Evolutionary conservation across 2,888 invertebrate species (phyloP).

Genomic region (Macrostomum cliftonense): DNA sequence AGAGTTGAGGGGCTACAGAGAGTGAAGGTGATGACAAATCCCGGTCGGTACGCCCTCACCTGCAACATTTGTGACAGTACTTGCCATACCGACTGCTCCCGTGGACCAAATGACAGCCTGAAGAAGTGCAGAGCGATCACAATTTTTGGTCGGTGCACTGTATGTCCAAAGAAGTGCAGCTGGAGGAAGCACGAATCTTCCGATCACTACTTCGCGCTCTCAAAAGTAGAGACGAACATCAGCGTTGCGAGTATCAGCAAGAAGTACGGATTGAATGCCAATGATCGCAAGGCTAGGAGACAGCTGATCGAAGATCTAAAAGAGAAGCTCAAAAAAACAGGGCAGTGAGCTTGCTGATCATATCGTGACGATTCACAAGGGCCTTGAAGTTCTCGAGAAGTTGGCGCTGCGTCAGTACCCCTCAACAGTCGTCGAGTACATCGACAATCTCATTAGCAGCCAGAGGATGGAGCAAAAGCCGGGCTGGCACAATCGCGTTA

Average conservation of each 20-base stretch:
- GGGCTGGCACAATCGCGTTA: too few relatives aligned
- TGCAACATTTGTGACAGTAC: neutral
- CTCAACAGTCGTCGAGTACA: too few relatives aligned
- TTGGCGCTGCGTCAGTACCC: too few relatives aligned
- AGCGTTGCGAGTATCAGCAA: neutral
- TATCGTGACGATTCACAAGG: too few relatives aligned
- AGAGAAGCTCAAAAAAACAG: neutral
- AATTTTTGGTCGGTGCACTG: neutral
- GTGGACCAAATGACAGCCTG: neutral
- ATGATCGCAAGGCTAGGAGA: neutral
- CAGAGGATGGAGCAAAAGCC: too few relatives aligned
- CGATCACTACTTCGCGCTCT: neutral
- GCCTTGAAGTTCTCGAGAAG: too few relatives aligned
- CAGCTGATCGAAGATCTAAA: neutral
- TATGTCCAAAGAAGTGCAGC: conserved; percentile 1
- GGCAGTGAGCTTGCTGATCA: neutral
- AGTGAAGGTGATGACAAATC: too few relatives aligned
- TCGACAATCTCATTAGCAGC: too few relatives aligned
- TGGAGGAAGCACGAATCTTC: neutral
- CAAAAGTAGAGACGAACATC: neutral
- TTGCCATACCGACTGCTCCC: neutral
- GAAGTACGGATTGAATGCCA: neutral
- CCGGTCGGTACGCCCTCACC: neutral
- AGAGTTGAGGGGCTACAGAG: too few relatives aligned
- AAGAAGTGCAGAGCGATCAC: neutral